Evolutionary conservation across 2,797 vertebrate species (phyloP), one percentile per base, ranked within the genome.

Genomic region (Peromyscus melanophrys): DNA sequence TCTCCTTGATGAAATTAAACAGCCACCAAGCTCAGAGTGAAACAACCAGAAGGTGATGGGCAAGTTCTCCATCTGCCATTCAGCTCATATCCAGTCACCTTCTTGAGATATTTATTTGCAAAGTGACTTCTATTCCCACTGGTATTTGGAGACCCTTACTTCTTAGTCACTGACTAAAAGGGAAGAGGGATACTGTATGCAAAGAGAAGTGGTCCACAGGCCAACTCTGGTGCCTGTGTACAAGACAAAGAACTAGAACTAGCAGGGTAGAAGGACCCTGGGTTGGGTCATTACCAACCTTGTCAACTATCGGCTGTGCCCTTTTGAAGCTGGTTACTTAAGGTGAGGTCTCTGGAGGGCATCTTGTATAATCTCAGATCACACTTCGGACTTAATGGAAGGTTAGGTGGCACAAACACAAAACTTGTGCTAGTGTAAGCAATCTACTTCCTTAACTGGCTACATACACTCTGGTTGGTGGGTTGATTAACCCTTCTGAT

Each of bases 31-130:
- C 65, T 91, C 84, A 90, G 6, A 37, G 77, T 55, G 49, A 93
- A 96, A 96, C 34, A 81, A 37, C 40, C 59, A 77, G 34, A 83
- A 92, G 84, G 65, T 85, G 93, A 84, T 73, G 34, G 88, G 76
- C 96, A 97, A 61, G n/a, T 27, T n/a, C 57, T 73, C 21, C 25
- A 34, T 25, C 46, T 88, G 11, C 3, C 37, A n/a, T 86, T 75
- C 63, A 13, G 16, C 27, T 59, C 76, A 81, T 77, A 71, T 34
- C 34, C 31, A 73, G 29, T 11, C 19, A 67, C 27, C 49, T 37
- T 27, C 25, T 57, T 88, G 94, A 92, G 61, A 40, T 90, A 65
- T 29, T n/a, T 40, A 40, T 89, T 97, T 75, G 12, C 67, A 94
- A 91, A 57, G 10, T 55, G 40, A 46, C 19, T 86, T 82, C 77